phyloP scores from a whole-genome alignment of 2,888 invertebrate genomes.

The Lobophora halterata region DNA sequence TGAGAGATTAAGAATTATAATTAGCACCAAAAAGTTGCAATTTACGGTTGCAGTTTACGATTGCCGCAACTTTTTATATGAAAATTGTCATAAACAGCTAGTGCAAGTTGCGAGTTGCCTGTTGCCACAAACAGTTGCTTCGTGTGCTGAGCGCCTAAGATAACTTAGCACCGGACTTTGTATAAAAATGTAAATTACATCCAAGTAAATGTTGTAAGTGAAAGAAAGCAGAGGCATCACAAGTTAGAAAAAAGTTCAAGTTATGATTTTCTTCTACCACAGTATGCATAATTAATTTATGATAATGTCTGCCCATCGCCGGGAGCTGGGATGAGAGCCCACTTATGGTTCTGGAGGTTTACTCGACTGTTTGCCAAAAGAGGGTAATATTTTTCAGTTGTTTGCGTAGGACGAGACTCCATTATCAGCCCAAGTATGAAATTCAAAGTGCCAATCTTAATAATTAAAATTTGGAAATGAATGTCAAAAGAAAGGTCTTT shows the following conservation, averaged over 20 bases:
- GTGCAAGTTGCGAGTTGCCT: too few relatives aligned
- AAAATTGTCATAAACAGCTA: too few relatives aligned
- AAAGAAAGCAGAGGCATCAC: slow-evolving; percentile 28
- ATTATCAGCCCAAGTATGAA: slow-evolving; percentile 9
- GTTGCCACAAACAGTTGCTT: too few relatives aligned
- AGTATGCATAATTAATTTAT: slow-evolving; percentile 63
- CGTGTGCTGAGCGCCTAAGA: slow-evolving; percentile 23
- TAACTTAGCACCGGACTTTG: slow-evolving; percentile 27
- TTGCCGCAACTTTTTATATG: too few relatives aligned
- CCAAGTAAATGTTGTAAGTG: slow-evolving; percentile 27
- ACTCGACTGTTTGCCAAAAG: slow-evolving; percentile 26
- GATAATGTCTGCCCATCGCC: slow-evolving; percentile 45
- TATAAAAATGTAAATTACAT: slow-evolving; percentile 30
- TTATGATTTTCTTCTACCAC: slow-evolving; percentile 43
- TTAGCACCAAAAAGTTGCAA: too few relatives aligned
- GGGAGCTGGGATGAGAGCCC: slow-evolving; percentile 43
- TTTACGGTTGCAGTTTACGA: too few relatives aligned
- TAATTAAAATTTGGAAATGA: background rate
- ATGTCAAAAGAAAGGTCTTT: too few relatives aligned
- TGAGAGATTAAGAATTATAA: too few relatives aligned
- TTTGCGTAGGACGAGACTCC: slow-evolving; percentile 16
- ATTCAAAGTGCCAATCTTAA: slow-evolving; percentile 4
- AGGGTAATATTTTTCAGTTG: slow-evolving; percentile 28
- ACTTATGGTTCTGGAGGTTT: slow-evolving; percentile 40
- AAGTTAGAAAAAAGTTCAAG: slow-evolving; percentile 39